A percentile compares a stretch with the other conserved stretches of the same genome.
These are phyloP conservation scores for Oreochromis grahami DNA, from an alignment of 2,797 vertebrate genomes.

Conservation along the genomic window DNA sequence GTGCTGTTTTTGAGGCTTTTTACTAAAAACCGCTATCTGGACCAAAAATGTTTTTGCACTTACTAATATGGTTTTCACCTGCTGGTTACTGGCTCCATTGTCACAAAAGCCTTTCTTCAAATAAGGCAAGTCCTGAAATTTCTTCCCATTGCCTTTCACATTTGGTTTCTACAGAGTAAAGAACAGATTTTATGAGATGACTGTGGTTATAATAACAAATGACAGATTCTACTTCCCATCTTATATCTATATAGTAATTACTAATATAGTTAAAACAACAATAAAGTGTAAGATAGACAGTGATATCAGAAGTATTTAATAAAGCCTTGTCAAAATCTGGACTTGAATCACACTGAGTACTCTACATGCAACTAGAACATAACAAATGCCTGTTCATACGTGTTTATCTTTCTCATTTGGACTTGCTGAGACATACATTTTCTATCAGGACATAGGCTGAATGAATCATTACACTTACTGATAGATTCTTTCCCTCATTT, in stretches of 20 bases:
- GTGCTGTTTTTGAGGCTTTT: background rate
- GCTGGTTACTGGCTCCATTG: slow-evolving; percentile 77
- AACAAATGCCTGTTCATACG: background rate
- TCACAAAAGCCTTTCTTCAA: slow-evolving; percentile 84
- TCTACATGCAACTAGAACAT: background rate
- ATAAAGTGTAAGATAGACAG: background rate
- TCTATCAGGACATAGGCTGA: background rate
- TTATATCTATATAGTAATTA: background rate
- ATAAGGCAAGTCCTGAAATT: slow-evolving; percentile 80
- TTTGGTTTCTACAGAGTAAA: slow-evolving; percentile 69
- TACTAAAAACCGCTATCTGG: background rate
- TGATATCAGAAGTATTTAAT: background rate
- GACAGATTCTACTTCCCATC: background rate
- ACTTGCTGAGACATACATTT: background rate
- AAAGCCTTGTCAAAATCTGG: background rate
- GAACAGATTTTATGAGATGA: background rate
- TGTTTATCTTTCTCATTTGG: background rate
- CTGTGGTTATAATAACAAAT: background rate
- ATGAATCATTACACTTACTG: background rate
- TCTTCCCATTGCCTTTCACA: slow-evolving; percentile 83
- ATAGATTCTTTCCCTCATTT: background rate
- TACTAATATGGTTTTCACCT: slow-evolving; percentile 51
- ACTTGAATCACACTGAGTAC: background rate
- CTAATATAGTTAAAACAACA: background rate
- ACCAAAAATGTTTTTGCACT: background rate